Evolutionary conservation across 2,888 invertebrate genomes (phyloP), one percentile per base, ranked within the genome.

Genomic region (Ophraella communa): DNA sequence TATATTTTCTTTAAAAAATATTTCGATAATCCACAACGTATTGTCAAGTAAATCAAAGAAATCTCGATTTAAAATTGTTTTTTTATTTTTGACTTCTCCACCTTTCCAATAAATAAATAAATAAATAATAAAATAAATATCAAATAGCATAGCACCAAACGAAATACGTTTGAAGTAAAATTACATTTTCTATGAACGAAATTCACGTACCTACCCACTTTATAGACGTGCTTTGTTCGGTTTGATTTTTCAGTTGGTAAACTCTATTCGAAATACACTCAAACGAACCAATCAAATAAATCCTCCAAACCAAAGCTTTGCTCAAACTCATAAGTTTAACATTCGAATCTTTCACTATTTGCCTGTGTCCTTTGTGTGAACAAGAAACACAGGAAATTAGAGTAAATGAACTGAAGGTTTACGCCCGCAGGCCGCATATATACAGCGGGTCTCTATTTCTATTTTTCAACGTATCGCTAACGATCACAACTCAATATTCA

Each of bases 241-340:
- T n/a, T 14, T 14, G n/a, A 39, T 17, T 39, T 39, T 39, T 39
- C 17, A 5, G 17, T 7, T 17, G 17, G 39, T 39, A 14, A 39
- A 5, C 17, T 14, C 39, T n/a, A 23, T 23, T 47, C n/a, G 23
- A 14, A 47, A 47, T 47, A 47, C n/a, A n/a, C 23, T 47, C 20
- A 47, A 47, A 47, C n/a, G 23, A 21, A 23, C 23, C 23, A 23
- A 47, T 47, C 39, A 47, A 47, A 20, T 45, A 45, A 45, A 47
- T 3, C 20, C 47, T 17, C 21, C n/a, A 23, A 47, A 14, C 47
- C 47, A 47, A 30, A 42, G 42, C 42, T 42, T 18, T 42, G 23
- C 47, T 11, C 10, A 2, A 35, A 35, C 35, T n/a, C 23, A 47
- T 47, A 47, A 47, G 47, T 47, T 45, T 21, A 21, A 4, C 14